Evolutionary conservation across 2,797 vertebrate genomes (phyloP).

Genomic region (Sebastes hubbsi): DNA sequence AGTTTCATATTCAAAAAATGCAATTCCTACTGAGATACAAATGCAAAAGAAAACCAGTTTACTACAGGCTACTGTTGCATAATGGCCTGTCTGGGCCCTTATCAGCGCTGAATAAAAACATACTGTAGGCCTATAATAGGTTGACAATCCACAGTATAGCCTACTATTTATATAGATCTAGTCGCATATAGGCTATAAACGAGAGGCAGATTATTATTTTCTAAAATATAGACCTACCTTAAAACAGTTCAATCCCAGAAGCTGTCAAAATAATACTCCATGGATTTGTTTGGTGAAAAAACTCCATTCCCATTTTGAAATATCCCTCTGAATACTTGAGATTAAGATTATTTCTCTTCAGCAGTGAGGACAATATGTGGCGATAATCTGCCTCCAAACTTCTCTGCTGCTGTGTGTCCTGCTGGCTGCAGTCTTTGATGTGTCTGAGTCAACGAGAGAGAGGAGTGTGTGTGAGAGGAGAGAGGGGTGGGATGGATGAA

Average conservation of each 20-base stretch:
- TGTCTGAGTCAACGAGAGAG: constrained; percentile 44
- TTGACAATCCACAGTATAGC: background rate
- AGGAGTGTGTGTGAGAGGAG: constrained; percentile 38
- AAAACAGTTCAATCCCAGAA: constrained; percentile 30
- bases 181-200: background rate
- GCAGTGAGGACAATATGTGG: background rate
- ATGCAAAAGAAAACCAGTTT: background rate
- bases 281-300: constrained; percentile 24
- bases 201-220: background rate
- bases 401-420: constrained; percentile 31
- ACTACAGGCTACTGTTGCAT: background rate
- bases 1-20: background rate
- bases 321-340: background rate
- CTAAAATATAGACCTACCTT: constrained; percentile 52
- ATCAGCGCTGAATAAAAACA: background rate
- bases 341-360: background rate
- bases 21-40: background rate
- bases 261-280: constrained; percentile 44
- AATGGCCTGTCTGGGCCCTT: background rate
- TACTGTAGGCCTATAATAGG: background rate
- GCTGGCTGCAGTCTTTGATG: constrained; percentile 48
- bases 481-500: constrained; percentile 48
- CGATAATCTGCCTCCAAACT: constrained; percentile 30
- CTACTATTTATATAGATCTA: background rate
- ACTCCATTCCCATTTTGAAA: constrained; percentile 59